A percentile compares a stretch with the other conserved stretches of the same genome.
Evolutionary conservation across 2,113 vertebrate genomes (phyloP).

Genomic region (Carassius carassius): DNA sequence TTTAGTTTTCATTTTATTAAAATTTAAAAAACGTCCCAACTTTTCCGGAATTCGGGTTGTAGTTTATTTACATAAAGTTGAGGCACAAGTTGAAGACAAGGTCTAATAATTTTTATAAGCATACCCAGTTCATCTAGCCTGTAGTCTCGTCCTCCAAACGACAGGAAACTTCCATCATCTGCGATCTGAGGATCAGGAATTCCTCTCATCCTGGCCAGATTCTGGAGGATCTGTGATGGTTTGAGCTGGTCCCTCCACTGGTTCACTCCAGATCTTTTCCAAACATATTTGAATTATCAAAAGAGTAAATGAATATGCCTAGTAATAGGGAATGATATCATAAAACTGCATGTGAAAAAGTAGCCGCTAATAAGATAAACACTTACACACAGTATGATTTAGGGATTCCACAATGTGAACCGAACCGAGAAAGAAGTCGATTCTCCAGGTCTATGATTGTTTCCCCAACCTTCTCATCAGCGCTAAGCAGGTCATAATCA

Average conservation of each 20-base stretch:
- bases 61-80: not conserved
- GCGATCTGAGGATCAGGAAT: constrained; percentile 80
- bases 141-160: constrained; percentile 83
- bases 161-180: constrained; percentile 83
- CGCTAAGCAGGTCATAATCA: constrained; percentile 88
- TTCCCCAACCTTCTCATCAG: constrained; percentile 97
- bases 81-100: not conserved
- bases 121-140: constrained; percentile 87
- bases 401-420: constrained; percentile 89
- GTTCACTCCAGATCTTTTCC: constrained; percentile 89
- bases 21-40: too few species aligned
- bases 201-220: constrained; percentile 87
- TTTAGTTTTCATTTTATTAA: too few species aligned
- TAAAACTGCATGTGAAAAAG: not conserved
- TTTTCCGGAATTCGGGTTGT: too few species aligned
- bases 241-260: constrained; percentile 93
- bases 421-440: constrained; percentile 91
- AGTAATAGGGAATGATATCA: not conserved
- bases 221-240: constrained; percentile 88
- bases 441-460: constrained; percentile 96
- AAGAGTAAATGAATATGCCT: not conserved
- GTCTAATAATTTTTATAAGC: not conserved
- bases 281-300: not conserved
- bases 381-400: constrained; percentile 93
- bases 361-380: not conserved